Base-by-base conservation (phyloP, 1,140 invertebrate species). In the Ceratosolen solmsi region DNA sequence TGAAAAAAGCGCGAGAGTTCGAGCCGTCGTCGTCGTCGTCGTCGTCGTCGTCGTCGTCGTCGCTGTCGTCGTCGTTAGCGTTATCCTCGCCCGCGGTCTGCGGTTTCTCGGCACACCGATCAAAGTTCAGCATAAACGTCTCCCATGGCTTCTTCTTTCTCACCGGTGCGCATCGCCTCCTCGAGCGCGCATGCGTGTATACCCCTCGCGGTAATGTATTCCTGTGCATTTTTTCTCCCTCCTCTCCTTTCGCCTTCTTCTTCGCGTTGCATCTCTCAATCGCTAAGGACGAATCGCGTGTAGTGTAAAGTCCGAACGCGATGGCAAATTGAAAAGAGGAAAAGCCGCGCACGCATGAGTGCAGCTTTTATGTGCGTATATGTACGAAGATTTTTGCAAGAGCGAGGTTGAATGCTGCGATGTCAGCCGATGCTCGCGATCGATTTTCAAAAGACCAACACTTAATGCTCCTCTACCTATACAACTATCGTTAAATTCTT, bases 61-160 rank as follows among this genome's bases (percentile, higher is more conserved):
- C n/a, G n/a, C n/a, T n/a, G n/a, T n/a, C n/a, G n/a, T n/a, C n/a
- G n/a, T n/a, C n/a, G n/a, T n/a, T n/a, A n/a, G n/a, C n/a, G n/a
- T n/a, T n/a, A n/a, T n/a, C n/a, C n/a, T n/a, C n/a, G n/a, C 20
- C 54, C 46, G 60, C 27, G 75, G 75, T 78, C 46, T 78, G 76
- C 63, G 76, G 76, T n/a, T 78, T 77, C 38, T 77, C 70, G 70
- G 25, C 70, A 46, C 41, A 30, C 65, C 38, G 65, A 70, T 70
- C 63, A 68, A 68, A 68, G 63, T 70, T 70, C 65, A 70, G 65
- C 2, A 8, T 7, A 8, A n/a, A 7, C 22, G 22, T 4, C 41
- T 36, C 65, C 22, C 13, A 1, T 41, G 36, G 65, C 38, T 70
- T 17, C 9, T 70, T 70, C 38, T 70, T 41, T 38, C 65, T 25